Percentiles rank a stretch among this genome's conserved stretches.
phyloP scores from a whole-genome alignment of 2,113 vertebrate genomes.

The Leptosomus discolor region DNA sequence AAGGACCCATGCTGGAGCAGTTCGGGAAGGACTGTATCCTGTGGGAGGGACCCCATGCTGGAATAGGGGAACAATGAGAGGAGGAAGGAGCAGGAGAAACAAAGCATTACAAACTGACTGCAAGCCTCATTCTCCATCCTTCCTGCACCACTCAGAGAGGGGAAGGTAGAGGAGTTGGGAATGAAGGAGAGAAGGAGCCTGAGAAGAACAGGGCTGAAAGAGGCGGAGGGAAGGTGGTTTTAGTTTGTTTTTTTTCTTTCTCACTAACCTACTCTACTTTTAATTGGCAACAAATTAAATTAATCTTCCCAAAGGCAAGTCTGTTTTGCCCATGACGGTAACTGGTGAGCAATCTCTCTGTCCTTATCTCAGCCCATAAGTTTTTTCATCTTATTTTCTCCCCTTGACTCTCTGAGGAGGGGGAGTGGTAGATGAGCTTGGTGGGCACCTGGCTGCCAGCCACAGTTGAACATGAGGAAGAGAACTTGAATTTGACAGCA shows the following conservation, averaged over 20 bases:
- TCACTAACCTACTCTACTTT: background rate
- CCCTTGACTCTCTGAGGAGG: background rate
- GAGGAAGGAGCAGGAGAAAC: background rate
- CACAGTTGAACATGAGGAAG: background rate
- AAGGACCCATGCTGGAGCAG: background rate
- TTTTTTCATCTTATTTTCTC: background rate
- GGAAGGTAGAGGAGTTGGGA: background rate
- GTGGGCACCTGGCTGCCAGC: background rate
- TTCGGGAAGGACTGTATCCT: background rate
- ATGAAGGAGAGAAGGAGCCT: background rate
- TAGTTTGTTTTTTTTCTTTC: background rate
- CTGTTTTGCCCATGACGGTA: background rate
- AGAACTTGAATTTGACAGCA: background rate
- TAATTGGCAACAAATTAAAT: background rate
- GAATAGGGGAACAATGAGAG: background rate
- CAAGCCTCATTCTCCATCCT: background rate
- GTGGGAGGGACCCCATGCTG: background rate
- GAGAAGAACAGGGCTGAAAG: background rate
- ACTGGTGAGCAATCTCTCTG: background rate
- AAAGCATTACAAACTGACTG: background rate
- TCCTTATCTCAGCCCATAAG: background rate
- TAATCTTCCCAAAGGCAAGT: background rate
- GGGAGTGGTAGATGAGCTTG: background rate
- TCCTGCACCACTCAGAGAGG: accelerated
- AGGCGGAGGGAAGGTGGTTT: background rate